These are phyloP conservation scores for Furcula furcula DNA, from an alignment of 2,888 invertebrate species.

Conservation along the genomic window DNA sequence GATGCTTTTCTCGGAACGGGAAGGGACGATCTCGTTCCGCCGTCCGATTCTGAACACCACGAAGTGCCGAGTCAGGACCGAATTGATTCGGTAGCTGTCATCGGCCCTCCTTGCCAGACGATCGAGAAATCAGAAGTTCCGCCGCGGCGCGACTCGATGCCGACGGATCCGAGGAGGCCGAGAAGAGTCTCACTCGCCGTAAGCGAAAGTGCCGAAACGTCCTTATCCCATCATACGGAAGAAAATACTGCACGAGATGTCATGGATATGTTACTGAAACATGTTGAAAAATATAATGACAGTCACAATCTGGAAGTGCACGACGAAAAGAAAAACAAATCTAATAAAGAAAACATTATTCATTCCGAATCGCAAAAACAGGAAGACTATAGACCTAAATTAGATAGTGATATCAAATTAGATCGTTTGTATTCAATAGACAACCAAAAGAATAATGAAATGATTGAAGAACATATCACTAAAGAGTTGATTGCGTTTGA, in stretches of 20 bases:
- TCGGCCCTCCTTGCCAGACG: slow-evolving; percentile 8
- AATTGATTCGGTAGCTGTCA: slow-evolving; percentile 6
- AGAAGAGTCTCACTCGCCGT: slow-evolving; percentile 11
- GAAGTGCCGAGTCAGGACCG: slow-evolving; percentile 2
- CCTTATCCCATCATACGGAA: slow-evolving; percentile 24
- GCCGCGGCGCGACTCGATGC: slow-evolving; percentile 4
- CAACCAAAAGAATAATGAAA: slow-evolving; percentile 32
- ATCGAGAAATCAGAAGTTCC: slow-evolving; percentile 4
- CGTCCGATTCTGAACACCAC: slow-evolving; percentile 19
- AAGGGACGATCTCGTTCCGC: slow-evolving; percentile 19
- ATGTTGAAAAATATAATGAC: slow-evolving; percentile 39
- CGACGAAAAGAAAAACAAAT: slow-evolving; percentile 36
- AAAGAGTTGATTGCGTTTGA: slow-evolving; percentile 54
- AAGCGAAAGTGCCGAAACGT: slow-evolving; percentile 5
- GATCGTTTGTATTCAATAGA: slow-evolving; percentile 14
- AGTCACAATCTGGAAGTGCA: slow-evolving; percentile 42
- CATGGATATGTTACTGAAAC: slow-evolving; percentile 42
- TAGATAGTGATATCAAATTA: slow-evolving; percentile 38
- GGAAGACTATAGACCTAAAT: slow-evolving; percentile 37
- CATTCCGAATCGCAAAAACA: slow-evolving; percentile 45
- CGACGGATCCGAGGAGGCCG: slow-evolving; percentile 7
- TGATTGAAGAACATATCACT: slow-evolving; percentile 41
- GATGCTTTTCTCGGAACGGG: slow-evolving; percentile 11
- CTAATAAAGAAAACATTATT: slow-evolving; percentile 40
- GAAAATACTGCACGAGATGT: slow-evolving; percentile 43